phyloP scores from a whole-genome alignment of 1,140 invertebrate genomes.

The Drosophila bifasciata region DNA sequence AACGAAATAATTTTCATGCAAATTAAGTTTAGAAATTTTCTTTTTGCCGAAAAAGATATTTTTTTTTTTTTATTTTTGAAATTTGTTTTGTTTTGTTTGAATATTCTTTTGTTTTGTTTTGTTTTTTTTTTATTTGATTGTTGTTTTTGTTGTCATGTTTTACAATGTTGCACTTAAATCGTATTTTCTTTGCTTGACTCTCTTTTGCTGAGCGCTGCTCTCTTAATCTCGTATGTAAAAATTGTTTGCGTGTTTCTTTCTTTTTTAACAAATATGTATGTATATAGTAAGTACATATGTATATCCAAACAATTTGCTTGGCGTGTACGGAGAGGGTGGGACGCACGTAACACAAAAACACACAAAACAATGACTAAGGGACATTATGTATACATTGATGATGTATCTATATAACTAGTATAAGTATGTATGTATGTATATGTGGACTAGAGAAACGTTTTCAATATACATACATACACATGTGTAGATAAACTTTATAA shows the following conservation, averaged over 20 bases:
- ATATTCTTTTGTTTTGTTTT: constrained; percentile 33
- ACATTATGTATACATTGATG: constrained; percentile 50
- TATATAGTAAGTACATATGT: constrained; percentile 6
- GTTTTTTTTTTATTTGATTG: constrained; percentile 16
- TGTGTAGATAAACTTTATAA: constrained; percentile 48
- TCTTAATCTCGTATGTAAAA: constrained; percentile 52
- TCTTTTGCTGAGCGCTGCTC: constrained; percentile 34
- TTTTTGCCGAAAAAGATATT: constrained; percentile 34
- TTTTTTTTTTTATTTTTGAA: constrained; percentile 35
- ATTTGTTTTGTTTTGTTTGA: constrained; percentile 17
- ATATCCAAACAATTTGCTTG: constrained; percentile 31
- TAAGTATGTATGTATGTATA: constrained; percentile 31
- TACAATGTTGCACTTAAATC: constrained; percentile 81
- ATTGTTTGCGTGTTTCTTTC: constrained; percentile 78
- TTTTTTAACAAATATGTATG: constrained; percentile 48
- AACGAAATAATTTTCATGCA: constrained; percentile 57
- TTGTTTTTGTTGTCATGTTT: constrained; percentile 70
- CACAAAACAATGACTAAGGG: constrained; percentile 58
- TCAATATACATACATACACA: neutral
- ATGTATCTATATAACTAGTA: constrained; percentile 25
- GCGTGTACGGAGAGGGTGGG: neutral
- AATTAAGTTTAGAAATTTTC: constrained; percentile 63
- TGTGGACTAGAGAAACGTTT: constrained; percentile 51
- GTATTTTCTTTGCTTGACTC: constrained; percentile 66
- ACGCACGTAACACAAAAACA: constrained; percentile 72